These are phyloP conservation scores for Autographa gamma DNA, from an alignment of 2,888 invertebrate species.

Conservation along the genomic window DNA sequence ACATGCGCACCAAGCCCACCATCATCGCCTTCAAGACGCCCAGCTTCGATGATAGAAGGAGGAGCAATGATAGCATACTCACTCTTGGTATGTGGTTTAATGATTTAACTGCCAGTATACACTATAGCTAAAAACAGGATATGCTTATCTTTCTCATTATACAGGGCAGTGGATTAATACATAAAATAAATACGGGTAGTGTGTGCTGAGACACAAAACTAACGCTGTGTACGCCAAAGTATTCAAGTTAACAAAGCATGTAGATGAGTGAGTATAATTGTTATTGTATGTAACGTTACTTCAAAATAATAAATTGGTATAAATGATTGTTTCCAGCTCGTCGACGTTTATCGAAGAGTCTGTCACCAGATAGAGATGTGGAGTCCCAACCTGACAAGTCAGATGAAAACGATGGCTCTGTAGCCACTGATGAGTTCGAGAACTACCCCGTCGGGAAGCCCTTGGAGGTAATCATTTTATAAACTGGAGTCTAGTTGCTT, in stretches of 20 bases:
- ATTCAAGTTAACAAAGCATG: no score
- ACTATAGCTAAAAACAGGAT: no score
- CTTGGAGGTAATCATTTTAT: constrained; percentile 90
- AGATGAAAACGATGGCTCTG: constrained; percentile 39
- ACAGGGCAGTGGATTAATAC: no score
- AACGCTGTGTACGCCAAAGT: no score
- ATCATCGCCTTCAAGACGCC: constrained; percentile 96
- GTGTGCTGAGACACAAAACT: no score
- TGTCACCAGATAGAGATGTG: constrained; percentile 89
- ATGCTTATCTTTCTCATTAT: no score
- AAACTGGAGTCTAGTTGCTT: no score
- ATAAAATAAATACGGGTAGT: no score
- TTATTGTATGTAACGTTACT: no score
- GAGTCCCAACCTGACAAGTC: constrained; percentile 70
- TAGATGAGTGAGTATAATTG: no score
- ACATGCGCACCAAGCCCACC: constrained; percentile 96
- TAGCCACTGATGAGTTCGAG: constrained; percentile 50
- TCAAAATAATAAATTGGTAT: no score
- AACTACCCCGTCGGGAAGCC: constrained; percentile 95
- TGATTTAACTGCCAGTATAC: no score
- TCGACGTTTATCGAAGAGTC: constrained; percentile 81
- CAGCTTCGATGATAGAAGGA: constrained; percentile 91
- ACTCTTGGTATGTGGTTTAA: constrained; percentile 84
- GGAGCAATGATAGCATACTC: constrained; percentile 88
- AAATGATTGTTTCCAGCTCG: constrained; percentile 68